Evolutionary conservation across 2,113 vertebrate genomes (phyloP).

Genomic region (Cromileptes altivelis): DNA sequence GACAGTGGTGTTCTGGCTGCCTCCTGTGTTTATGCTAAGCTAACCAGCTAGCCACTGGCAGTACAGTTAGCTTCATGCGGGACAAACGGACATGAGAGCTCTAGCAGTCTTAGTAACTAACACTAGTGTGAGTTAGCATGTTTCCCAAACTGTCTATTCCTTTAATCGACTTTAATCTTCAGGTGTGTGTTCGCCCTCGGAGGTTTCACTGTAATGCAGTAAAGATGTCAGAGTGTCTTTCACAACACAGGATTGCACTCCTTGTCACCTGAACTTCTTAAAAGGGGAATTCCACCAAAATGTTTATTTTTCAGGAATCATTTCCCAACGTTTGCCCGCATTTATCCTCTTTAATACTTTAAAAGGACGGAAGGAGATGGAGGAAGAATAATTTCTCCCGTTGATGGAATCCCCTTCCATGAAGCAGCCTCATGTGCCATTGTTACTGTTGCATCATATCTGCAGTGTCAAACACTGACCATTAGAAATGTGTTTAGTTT

Average conservation of each 20-base stretch:
- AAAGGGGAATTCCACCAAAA: slow-evolving; percentile 57
- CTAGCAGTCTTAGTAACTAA: neutral
- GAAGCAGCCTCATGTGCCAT: slow-evolving; percentile 72
- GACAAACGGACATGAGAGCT: neutral
- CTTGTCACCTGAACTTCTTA: slow-evolving; percentile 45
- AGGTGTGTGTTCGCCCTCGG: slow-evolving; percentile 46
- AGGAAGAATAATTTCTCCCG: neutral
- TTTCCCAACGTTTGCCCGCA: slow-evolving; percentile 21
- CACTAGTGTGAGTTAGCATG: neutral
- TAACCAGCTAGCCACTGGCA: neutral
- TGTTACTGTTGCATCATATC: slow-evolving; percentile 45
- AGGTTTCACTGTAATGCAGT: slow-evolving; percentile 75
- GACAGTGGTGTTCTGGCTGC: too few species aligned
- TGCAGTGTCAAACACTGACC: slow-evolving; percentile 69
- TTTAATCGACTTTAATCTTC: neutral
- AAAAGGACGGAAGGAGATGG: neutral
- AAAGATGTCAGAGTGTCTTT: slow-evolving; percentile 77
- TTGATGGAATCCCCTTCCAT: slow-evolving; percentile 53
- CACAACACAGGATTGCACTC: slow-evolving; percentile 63
- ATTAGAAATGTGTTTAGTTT: slow-evolving; percentile 50
- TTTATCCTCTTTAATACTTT: neutral
- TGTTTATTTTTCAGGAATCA: neutral
- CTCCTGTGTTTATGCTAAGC: neutral
- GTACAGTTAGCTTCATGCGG: neutral
- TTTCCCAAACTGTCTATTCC: neutral